A percentile compares a stretch with the other conserved stretches of the same genome.
Evolutionary conservation across 2,797 vertebrate genomes (phyloP).

Genomic region (Micromesistius poutassou): DNA sequence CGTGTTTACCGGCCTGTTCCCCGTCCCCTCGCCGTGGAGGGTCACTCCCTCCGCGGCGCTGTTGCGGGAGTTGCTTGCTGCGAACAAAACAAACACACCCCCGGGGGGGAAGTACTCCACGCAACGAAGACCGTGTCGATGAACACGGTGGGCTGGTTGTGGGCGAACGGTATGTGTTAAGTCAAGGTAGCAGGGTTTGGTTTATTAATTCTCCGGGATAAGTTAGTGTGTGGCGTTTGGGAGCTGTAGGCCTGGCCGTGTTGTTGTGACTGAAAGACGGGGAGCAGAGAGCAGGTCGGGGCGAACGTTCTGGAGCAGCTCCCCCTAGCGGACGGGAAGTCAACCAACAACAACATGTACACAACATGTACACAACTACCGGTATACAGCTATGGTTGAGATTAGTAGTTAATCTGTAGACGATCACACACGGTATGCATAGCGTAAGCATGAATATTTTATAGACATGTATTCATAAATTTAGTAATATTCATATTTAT

Average conservation of each 20-base stretch:
- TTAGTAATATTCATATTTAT: background rate
- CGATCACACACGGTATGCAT: background rate
- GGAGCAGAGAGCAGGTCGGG: background rate
- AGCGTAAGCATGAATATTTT: background rate
- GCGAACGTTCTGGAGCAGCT: background rate
- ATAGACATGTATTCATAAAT: background rate
- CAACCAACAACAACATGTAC: constrained; percentile 1
- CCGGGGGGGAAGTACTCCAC: background rate
- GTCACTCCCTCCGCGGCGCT: background rate
- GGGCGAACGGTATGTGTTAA: background rate
- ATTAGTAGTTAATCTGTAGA: background rate
- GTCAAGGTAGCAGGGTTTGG: background rate
- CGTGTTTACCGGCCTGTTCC: background rate
- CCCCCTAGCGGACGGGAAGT: background rate
- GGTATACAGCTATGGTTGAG: background rate
- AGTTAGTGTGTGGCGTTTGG: background rate
- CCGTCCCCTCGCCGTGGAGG: background rate
- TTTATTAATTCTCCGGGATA: constrained; percentile 1
- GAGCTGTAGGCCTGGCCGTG: background rate
- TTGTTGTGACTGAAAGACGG: background rate
- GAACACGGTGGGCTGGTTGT: background rate
- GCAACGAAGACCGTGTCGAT: background rate
- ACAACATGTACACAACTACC: background rate
- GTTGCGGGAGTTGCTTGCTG: background rate
- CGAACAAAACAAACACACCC: constrained; percentile 25